A percentile compares a stretch with the other conserved stretches of the same genome.
phyloP scores from a whole-genome alignment of 2,113 vertebrate species.

The Notothenia coriiceps region DNA sequence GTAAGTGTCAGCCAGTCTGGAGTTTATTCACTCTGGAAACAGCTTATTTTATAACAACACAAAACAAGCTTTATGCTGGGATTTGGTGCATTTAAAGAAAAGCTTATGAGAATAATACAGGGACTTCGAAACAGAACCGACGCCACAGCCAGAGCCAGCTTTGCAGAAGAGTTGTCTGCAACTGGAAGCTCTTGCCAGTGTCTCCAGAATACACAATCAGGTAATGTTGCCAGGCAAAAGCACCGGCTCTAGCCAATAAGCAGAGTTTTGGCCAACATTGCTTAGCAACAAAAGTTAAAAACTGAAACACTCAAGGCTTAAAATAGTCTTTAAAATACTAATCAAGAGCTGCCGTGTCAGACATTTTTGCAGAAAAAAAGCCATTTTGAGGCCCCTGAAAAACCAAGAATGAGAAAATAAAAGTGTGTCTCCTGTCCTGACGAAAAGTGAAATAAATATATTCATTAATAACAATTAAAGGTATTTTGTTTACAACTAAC shows the following conservation, averaged over 20 bases:
- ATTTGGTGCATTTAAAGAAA: neutral
- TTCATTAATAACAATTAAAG: neutral
- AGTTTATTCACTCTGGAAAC: constrained; percentile 8
- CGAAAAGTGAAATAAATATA: neutral
- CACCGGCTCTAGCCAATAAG: constrained; percentile 70
- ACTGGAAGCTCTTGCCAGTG: constrained; percentile 65
- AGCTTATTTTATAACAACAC: neutral
- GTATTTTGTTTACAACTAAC: neutral
- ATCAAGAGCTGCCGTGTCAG: constrained; percentile 53
- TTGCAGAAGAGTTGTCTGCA: constrained; percentile 46
- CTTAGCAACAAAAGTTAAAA: constrained; percentile 80
- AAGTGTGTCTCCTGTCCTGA: constrained; percentile 12
- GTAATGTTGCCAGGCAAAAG: constrained; percentile 78
- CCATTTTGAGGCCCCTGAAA: constrained; percentile 6
- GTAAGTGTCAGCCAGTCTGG: neutral
- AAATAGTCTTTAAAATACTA: constrained; percentile 72
- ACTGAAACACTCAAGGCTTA: constrained; percentile 62
- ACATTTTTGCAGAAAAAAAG: constrained; percentile 47
- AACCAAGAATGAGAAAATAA: neutral
- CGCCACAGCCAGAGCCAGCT: constrained; percentile 44
- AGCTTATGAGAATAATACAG: neutral
- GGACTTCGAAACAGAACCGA: neutral
- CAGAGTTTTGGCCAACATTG: constrained; percentile 76
- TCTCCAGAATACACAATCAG: constrained; percentile 78
- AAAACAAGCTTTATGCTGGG: neutral